A percentile compares a stretch with the other conserved stretches of the same genome.
phyloP scores from a whole-genome alignment of 2,113 vertebrate species.

The Paradoxurus hermaphroditus region DNA sequence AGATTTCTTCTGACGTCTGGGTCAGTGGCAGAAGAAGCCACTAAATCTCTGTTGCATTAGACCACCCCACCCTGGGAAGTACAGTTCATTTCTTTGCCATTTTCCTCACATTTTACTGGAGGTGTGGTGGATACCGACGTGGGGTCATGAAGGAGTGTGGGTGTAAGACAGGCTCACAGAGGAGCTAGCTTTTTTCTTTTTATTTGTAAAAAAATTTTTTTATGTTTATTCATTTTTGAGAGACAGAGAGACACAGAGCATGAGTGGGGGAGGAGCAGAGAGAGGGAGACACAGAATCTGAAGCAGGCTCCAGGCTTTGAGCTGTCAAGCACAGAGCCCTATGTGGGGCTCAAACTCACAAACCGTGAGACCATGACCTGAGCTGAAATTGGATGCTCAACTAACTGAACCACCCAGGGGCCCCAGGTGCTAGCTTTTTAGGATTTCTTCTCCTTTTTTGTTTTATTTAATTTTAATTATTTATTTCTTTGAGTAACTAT shows the following conservation, averaged over 20 bases:
- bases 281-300: no score
- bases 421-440: background rate
- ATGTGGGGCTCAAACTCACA: no score
- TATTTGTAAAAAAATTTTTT: no score
- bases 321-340: no score
- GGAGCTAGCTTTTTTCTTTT: background rate
- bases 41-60: background rate
- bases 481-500: constrained; percentile 26
- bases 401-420: no score
- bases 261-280: no score
- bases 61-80: background rate
- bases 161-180: background rate
- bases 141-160: background rate
- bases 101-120: background rate
- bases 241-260: no score
- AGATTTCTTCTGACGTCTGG: background rate
- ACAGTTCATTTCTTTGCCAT: background rate
- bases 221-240: no score
- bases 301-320: no score
- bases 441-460: background rate
- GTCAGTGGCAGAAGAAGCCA: background rate
- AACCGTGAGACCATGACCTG: no score
- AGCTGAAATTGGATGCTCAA: no score
- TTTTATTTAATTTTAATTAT: constrained; percentile 33
- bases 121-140: background rate